Percentiles rank a stretch among this genome's conserved stretches.
These are phyloP conservation scores for Chrysopilus asiliformis DNA, from an alignment of 2,888 invertebrate genomes.

Conservation along the genomic window DNA sequence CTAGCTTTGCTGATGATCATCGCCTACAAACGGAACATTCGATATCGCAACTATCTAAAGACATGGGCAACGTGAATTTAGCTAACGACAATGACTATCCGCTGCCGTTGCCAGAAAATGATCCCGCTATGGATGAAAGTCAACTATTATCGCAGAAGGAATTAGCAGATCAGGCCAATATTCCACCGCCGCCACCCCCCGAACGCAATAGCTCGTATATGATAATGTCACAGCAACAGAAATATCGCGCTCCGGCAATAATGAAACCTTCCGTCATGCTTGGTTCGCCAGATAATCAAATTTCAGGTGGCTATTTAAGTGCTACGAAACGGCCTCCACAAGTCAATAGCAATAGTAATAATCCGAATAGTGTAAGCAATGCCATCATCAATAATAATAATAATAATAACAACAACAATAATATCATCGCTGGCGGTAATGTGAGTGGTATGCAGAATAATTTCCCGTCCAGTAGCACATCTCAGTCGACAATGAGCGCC, in stretches of 20 bases:
- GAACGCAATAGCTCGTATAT: constrained; percentile 81
- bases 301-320: background rate
- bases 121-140: background rate
- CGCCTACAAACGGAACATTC: constrained; percentile 27
- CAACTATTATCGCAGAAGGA: constrained; percentile 1
- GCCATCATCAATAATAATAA: background rate
- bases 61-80: constrained; percentile 25
- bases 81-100: background rate
- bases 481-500: background rate
- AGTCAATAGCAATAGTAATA: background rate
- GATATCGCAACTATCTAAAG: constrained; percentile 27
- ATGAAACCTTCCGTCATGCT: constrained; percentile 1
- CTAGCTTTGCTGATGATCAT: constrained; percentile 34
- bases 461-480: background rate
- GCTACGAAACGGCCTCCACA: constrained; percentile 2
- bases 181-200: constrained; percentile 58
- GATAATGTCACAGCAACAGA: constrained; percentile 57
- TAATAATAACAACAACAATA: constrained; percentile 17
- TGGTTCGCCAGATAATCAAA: background rate
- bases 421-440: constrained; percentile 10
- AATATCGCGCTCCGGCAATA: constrained; percentile 18
- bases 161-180: constrained; percentile 11
- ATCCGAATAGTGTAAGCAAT: constrained; percentile 1
- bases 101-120: background rate
- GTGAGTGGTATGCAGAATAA: background rate